Base-by-base conservation (phyloP, 2,797 vertebrate species). In the Chloroceryle inda region DNA sequence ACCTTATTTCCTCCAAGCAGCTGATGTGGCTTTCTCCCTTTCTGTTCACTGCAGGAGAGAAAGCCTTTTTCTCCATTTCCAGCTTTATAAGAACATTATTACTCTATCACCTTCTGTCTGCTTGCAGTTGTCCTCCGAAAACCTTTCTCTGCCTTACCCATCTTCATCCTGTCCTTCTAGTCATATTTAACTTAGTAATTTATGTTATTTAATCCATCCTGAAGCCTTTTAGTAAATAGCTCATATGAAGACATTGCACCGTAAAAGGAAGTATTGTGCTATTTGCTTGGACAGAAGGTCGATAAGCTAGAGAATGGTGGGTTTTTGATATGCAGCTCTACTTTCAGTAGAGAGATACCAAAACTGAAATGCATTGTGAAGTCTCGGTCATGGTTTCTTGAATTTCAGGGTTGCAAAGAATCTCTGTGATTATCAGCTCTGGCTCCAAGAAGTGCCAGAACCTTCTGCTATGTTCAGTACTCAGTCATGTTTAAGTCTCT, bases 171-270 rank as follows among this genome's bases (percentile, higher is more conserved):
- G 62, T 87, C 22, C 67, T 90, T 81, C 19, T 75, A 84, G 45
- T 73, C 67, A 17, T 93, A 82, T 84, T 75, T 90, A 93, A 45
- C 27, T 62, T 56, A 69, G 69, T 71, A 10, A 42, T 82, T 95
- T 96, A 95, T 96, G 96, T 92, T 88, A 73, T 93, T 88, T 92
- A 90, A 92, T 84, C 89, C 45, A 88, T 94, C 81, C 74, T 52
- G 55, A 94, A 96, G 62, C 27, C 52, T 79, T 96, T 81, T 72
- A 92, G 55, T 82, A 81, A 94, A 78, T 62, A 82, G 42, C 66
- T 92, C 27, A 22, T 55, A 79, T 77, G 56, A 93, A 95, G 82
- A 84, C 3, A 23, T 78, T 50, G 38, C 66, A 52, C 31, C 12
- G 50, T 75, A 73, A 66, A 91, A 95, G 50, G 73, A 93, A 84